These are phyloP conservation scores for Coelopa pilipes DNA, from an alignment of 2,888 invertebrate species.

Conservation along the genomic window DNA sequence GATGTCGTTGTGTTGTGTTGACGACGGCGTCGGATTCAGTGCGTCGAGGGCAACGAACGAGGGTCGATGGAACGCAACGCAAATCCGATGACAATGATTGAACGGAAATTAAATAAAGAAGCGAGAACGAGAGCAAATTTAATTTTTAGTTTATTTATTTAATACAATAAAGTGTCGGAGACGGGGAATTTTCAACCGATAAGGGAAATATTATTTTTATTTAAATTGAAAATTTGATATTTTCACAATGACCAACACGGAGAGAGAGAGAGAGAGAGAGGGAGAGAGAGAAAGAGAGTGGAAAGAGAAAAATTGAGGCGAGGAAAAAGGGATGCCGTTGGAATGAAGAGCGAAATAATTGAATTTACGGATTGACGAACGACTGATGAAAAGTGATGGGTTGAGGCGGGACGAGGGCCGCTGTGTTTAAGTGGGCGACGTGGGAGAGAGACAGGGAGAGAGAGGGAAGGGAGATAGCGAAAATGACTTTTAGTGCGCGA, in stretches of 20 bases:
- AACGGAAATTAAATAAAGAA: slow-evolving; percentile 55
- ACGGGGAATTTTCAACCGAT: not conserved
- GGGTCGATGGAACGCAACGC: slow-evolving; percentile 35
- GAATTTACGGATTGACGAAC: too few species aligned
- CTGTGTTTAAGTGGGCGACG: too few species aligned
- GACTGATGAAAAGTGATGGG: too few species aligned
- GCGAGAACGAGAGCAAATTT: slow-evolving; percentile 26
- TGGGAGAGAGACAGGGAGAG: too few species aligned
- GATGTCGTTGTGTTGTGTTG: slow-evolving; percentile 29
- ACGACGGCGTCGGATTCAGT: slow-evolving; percentile 38
- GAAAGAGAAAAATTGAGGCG: too few species aligned
- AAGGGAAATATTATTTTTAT: slow-evolving; percentile 24
- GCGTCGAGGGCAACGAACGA: too few species aligned
- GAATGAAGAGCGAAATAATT: too few species aligned
- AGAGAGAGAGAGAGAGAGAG: too few species aligned
- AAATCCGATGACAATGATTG: slow-evolving; percentile 50
- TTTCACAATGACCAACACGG: not conserved
- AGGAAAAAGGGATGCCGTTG: not conserved
- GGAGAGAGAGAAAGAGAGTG: too few species aligned
- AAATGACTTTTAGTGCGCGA: too few species aligned
- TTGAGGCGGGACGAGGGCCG: too few species aligned
- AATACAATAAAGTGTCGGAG: not conserved
- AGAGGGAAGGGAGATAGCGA: too few species aligned
- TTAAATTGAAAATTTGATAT: slow-evolving; percentile 23
- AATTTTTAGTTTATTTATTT: slow-evolving; percentile 33